Percentiles rank a stretch among this genome's conserved stretches.
phyloP scores from a whole-genome alignment of 2,888 invertebrate genomes.

The Miltochrista miniata region DNA sequence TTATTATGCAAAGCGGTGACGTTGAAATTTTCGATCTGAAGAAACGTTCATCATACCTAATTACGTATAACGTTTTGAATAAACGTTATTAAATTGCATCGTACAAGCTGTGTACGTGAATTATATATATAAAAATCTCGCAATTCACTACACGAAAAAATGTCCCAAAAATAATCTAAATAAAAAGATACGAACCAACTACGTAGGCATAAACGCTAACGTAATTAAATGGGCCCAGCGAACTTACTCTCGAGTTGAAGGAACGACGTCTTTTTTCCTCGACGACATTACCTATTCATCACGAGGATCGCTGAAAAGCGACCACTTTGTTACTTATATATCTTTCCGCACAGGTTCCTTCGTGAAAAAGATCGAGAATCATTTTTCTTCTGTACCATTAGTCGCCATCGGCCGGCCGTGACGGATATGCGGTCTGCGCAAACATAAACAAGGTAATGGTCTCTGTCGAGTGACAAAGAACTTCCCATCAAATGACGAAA shows the following conservation, averaged over 20 bases:
- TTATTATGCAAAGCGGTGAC: too few species aligned
- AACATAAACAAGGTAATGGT: constrained; percentile 73
- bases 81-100: too few species aligned
- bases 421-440: constrained; percentile 60
- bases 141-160: background rate
- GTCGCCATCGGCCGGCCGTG: constrained; percentile 59
- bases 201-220: constrained; percentile 45
- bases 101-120: too few species aligned
- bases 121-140: too few species aligned
- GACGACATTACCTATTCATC: constrained; percentile 67
- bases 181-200: background rate
- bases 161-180: background rate
- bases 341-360: constrained; percentile 42
- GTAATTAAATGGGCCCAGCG: constrained; percentile 53
- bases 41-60: too few species aligned
- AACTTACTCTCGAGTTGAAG: constrained; percentile 46
- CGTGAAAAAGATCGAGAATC: constrained; percentile 56
- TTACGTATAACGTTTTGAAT: too few species aligned
- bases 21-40: too few species aligned
- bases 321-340: constrained; percentile 57
- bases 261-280: constrained; percentile 51
- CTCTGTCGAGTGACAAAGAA: constrained; percentile 65
- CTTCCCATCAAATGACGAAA: constrained; percentile 55
- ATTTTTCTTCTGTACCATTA: constrained; percentile 70
- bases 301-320: constrained; percentile 60